Percentiles rank a stretch among this genome's conserved stretches.
These are phyloP conservation scores for Urocyon cinereoargenteus DNA, from an alignment of 2,797 vertebrate species.

Conservation along the genomic window DNA sequence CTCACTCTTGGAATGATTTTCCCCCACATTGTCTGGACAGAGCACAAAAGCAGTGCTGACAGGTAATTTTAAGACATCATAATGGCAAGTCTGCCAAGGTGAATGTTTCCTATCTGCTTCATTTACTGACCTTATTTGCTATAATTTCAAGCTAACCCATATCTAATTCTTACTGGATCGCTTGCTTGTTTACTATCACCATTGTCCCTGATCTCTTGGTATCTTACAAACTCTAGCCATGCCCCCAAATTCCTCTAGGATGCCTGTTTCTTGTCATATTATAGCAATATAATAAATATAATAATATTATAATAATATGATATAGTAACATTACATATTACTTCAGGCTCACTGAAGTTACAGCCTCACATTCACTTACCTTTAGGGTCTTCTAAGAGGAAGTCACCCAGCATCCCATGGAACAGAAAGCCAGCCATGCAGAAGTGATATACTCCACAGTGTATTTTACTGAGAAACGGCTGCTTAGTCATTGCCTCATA, in stretches of 20 bases:
- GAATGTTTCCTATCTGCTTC: neutral
- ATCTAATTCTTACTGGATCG: conserved; percentile 17
- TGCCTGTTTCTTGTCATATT: conserved; percentile 14
- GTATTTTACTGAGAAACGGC: neutral
- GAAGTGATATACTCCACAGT: neutral
- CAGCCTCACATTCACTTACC: neutral
- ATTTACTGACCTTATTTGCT: neutral
- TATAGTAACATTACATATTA: too few species aligned
- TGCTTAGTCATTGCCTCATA: neutral
- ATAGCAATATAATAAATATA: too few species aligned
- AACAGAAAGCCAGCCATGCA: conserved; percentile 3
- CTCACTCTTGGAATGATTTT: neutral
- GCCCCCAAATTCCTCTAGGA: neutral
- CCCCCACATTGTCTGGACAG: neutral
- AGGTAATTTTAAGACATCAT: neutral
- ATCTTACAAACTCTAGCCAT: conserved; percentile 18
- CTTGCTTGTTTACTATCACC: conserved; percentile 44
- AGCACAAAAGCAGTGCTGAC: neutral
- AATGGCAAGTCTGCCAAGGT: neutral
- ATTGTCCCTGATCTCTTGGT: neutral
- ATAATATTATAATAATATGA: too few species aligned
- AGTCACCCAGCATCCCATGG: neutral
- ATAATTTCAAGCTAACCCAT: conserved; percentile 1
- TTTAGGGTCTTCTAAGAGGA: neutral
- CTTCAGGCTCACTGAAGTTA: neutral